A percentile compares a stretch with the other conserved stretches of the same genome.
Evolutionary conservation across 2,888 invertebrate genomes (phyloP).

Genomic region (Myathropa florea): DNA sequence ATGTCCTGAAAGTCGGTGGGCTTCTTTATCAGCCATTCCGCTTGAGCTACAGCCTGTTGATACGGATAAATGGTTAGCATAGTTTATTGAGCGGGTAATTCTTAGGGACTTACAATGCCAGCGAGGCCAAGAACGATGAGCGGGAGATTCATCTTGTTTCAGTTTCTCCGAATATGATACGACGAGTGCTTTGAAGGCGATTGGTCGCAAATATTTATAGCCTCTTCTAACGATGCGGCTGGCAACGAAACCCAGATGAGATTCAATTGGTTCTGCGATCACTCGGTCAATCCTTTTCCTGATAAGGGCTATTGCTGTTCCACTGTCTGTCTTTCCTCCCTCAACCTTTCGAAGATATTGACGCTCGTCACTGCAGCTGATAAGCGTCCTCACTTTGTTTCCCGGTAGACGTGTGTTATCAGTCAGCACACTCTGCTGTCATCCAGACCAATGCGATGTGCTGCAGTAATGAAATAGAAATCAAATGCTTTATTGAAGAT

Average conservation of each 20-base stretch:
- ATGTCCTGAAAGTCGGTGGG: slow-evolving; percentile 75
- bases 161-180: neutral
- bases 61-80: neutral
- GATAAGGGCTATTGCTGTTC: neutral
- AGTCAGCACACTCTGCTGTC: neutral
- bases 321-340: neutral
- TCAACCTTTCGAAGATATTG: neutral
- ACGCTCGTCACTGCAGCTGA: neutral
- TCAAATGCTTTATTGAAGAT: neutral
- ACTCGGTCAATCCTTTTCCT: neutral
- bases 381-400: neutral
- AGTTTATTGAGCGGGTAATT: neutral
- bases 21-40: slow-evolving; percentile 75
- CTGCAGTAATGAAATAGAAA: neutral
- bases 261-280: neutral
- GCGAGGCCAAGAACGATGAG: neutral
- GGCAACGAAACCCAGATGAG: neutral
- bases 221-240: neutral
- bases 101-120: neutral
- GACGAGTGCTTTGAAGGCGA: neutral
- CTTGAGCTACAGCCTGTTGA: slow-evolving; percentile 21
- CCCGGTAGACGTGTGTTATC: too few relatives aligned
- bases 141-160: neutral
- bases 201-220: neutral
- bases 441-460: neutral